phyloP scores from a whole-genome alignment of 2,113 vertebrate species.

The Mohoua ochrocephala region DNA sequence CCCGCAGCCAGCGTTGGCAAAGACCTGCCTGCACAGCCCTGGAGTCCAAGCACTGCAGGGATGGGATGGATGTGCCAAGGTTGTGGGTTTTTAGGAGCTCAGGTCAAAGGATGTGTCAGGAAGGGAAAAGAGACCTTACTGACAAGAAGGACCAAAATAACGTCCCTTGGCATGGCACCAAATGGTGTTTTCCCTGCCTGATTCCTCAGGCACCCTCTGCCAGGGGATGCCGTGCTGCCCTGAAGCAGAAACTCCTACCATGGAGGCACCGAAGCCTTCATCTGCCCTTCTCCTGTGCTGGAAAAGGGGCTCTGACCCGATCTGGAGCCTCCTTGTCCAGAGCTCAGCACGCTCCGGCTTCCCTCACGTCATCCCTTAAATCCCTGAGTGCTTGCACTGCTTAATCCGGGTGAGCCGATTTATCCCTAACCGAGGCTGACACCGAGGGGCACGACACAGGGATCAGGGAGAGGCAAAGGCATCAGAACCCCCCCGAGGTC shows the following conservation, averaged over 20 bases:
- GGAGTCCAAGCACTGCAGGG: fast-evolving
- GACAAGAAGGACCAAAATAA: not conserved
- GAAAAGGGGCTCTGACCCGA: not conserved
- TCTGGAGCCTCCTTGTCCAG: not conserved
- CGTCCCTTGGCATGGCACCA: not conserved
- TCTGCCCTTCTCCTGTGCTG: fast-evolving
- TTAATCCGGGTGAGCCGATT: constrained; percentile 16
- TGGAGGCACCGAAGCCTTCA: not conserved
- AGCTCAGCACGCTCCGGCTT: not conserved
- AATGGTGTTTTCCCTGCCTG: not conserved
- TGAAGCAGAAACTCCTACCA: not conserved
- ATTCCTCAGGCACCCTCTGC: not conserved
- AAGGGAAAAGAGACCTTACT: not conserved
- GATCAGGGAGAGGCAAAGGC: fast-evolving
- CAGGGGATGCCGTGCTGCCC: not conserved
- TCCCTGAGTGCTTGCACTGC: not conserved
- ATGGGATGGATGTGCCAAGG: fast-evolving
- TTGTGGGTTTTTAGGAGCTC: not conserved
- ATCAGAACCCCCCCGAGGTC: fast-evolving
- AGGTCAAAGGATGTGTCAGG: not conserved
- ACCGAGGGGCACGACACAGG: not conserved
- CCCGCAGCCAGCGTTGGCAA: not conserved
- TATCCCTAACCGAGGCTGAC: not conserved
- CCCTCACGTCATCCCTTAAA: constrained; percentile 22
- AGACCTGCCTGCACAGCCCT: not conserved